A percentile compares a stretch with the other conserved stretches of the same genome.
These are phyloP conservation scores for Teleiodes luculella DNA, from an alignment of 2,888 invertebrate genomes.

Conservation along the genomic window DNA sequence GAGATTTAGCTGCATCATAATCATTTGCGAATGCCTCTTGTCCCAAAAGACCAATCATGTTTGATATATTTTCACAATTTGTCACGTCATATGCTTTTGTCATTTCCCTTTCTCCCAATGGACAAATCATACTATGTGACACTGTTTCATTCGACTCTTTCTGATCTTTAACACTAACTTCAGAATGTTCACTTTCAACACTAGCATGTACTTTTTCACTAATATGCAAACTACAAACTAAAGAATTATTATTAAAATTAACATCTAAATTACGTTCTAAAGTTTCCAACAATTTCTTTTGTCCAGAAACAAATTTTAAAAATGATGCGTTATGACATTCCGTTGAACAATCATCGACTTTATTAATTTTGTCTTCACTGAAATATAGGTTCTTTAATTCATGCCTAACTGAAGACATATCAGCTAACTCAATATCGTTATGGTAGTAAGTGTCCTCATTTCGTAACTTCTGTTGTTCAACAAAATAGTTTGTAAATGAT, in stretches of 20 bases:
- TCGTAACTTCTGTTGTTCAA: neutral
- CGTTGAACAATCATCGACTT: neutral
- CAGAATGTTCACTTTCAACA: neutral
- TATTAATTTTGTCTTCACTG: neutral
- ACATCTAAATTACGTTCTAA: slow-evolving; percentile 29
- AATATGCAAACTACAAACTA: slow-evolving; percentile 7
- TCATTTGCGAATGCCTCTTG: no score
- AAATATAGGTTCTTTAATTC: neutral
- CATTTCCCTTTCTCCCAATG: no score
- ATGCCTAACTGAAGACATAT: neutral
- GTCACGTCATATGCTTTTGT: no score
- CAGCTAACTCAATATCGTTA: neutral
- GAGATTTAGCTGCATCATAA: no score
- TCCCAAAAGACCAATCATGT: no score
- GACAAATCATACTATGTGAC: neutral
- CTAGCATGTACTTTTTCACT: slow-evolving; percentile 16
- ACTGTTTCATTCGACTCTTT: neutral
- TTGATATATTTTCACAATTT: no score
- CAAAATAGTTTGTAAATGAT: neutral
- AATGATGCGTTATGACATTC: slow-evolving; percentile 26
- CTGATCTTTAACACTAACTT: slow-evolving; percentile 11
- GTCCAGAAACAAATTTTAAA: slow-evolving; percentile 41
- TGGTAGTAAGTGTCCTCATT: neutral
- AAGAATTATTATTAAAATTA: neutral
- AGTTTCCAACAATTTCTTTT: slow-evolving; percentile 41